Evolutionary conservation across 2,888 invertebrate genomes (phyloP).

Genomic region (Clepsis dumicolana): DNA sequence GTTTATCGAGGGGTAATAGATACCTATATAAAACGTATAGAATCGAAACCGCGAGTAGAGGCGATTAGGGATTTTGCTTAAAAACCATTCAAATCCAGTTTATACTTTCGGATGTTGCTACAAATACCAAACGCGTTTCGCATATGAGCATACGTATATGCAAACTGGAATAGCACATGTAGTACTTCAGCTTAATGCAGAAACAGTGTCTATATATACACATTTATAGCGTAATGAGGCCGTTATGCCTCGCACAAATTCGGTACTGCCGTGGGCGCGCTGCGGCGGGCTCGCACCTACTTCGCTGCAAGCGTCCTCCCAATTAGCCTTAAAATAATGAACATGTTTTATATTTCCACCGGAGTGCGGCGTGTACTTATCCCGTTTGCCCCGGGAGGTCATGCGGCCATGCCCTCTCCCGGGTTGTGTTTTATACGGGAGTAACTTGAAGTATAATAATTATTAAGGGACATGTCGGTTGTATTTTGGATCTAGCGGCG

Average conservation of each 20-base stretch:
- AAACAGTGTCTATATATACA: conserved; percentile 78
- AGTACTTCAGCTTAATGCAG: conserved; percentile 80
- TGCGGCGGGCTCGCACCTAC: conserved; percentile 74
- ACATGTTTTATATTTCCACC: conserved; percentile 86
- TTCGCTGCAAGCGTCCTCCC: conserved; percentile 82
- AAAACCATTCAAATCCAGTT: not conserved
- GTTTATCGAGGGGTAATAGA: conserved; percentile 50
- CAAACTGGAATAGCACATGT: conserved; percentile 45
- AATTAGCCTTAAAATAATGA: conserved; percentile 87
- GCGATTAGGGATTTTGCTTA: not conserved
- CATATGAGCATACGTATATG: conserved; percentile 30
- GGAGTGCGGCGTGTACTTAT: conserved; percentile 81
- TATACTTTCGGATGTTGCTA: not conserved
- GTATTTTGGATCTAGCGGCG: conserved; percentile 58
- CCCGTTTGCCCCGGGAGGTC: conserved; percentile 83
- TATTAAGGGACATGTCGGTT: conserved; percentile 67
- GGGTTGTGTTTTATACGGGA: conserved; percentile 63
- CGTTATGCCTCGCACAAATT: conserved; percentile 74
- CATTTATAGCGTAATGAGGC: conserved; percentile 74
- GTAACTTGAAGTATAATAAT: conserved; percentile 68
- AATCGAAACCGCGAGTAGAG: not conserved
- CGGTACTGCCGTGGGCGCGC: conserved; percentile 80
- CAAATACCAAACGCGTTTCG: conserved; percentile 6
- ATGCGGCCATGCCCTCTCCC: conserved; percentile 71
- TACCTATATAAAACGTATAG: conserved; percentile 25